Evolutionary conservation across 2,113 vertebrate genomes (phyloP), one percentile per base, ranked within the genome.

Genomic region (Tauraco erythrolophus): DNA sequence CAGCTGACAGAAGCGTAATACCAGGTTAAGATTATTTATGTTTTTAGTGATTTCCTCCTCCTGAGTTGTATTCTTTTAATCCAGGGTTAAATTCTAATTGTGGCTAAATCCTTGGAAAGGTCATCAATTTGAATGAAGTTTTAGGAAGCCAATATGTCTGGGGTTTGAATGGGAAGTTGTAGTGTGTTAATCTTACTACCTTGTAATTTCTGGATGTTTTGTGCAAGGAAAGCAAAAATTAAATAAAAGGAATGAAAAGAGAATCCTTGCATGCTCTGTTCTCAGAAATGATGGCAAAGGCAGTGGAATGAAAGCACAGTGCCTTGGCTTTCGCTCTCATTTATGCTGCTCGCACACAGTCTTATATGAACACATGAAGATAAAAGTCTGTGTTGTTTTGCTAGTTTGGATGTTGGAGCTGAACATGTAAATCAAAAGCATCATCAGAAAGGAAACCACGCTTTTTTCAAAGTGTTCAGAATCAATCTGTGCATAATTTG

Each of bases 41-140:
- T 90, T 94, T 92, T 72, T 85, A 69, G 62, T 45, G 4, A 74
- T 95, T 95, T 92, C 45, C 27, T 94, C 22, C 39, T 88, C 35
- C 39, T 76, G 35, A 2, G 1, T 22, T 85, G 9, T 77, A 45
- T 66, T 57, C 58, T 80, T 11, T 80, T 94, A 92, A 95, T 86
- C n/a, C 50, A 46, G 68, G 79, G 94, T 95, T 94, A 86, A 84
- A 86, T 92, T 92, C 85, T 95, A 94, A 88, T 91, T 92, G 58
- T 83, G 45, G 62, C 14, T 80, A 90, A 86, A 0, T 74, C 64
- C 24, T 61, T 72, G 58, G 39, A 91, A 92, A 95, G 53, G n/a
- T 86, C 54, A 50, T 88, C 35, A 41, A 8, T 80, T 90, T 61
- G 41, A 88, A 79, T 79, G 56, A 94, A 77, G 28, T 82, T 93